Base-by-base conservation (phyloP, 1,140 invertebrate genomes). In the Thaumetopoea pityocampa region DNA sequence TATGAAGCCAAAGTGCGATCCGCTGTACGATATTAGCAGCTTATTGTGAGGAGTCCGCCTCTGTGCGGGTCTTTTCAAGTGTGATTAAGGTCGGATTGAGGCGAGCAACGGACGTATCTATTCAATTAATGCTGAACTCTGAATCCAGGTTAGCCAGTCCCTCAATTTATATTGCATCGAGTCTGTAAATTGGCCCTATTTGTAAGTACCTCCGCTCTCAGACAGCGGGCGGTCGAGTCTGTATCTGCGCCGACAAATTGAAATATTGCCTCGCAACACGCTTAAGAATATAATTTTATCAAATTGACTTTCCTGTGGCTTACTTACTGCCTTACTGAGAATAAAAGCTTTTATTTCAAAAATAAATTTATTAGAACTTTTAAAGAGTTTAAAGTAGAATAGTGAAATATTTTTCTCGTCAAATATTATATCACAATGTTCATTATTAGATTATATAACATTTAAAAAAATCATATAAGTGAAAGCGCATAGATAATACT, bases 41-140 rank as follows among this genome's bases (percentile, higher is more conserved):
- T 45, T 51, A 58, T 60, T 57, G 59, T 58, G 52, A 57, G 56
- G 28, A 62, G 51, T 44, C 54, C 48, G 58, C 61, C 64, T 51
- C 56, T 54, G 66, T 66, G 47, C 35, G 56, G 62, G 62, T 59
- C 73, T 74, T 81, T 77, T 81, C 66, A 71, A 72, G 63, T 63
- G 61, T 68, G 70, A 80, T 77, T 76, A 80, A 72, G 67, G 65
- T 62, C 30, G 51, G 63, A 71, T 71, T 76, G 72, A 71, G 66
- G 65, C 69, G 59, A 68, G 51, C 55, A 65, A 58, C 55, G 59
- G 64, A 70, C 63, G 68, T 78, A 82, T 78, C 78, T 77, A 82
- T 82, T 76, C 69, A 82, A 82, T 82, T 82, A 80, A 79, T 60
- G 40, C 50, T 64, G 52, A 59, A 78, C 53, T 74, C 68, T 65